phyloP scores from a whole-genome alignment of 2,113 vertebrate genomes.

The Ursus arctos region DNA sequence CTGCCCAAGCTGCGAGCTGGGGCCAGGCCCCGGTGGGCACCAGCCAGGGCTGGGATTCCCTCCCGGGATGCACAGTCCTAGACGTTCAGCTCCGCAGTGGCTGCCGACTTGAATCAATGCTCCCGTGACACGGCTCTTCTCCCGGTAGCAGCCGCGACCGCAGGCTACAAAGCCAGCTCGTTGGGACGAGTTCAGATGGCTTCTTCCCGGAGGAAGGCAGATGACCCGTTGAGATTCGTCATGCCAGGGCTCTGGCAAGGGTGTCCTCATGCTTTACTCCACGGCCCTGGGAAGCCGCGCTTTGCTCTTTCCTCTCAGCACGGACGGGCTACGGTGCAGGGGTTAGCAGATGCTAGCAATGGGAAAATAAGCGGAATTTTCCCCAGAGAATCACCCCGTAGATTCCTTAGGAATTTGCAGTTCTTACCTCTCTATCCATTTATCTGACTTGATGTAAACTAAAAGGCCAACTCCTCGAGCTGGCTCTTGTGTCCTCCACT shows the following conservation, averaged over 20 bases:
- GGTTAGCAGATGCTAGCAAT: not conserved
- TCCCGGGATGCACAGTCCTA: accelerated
- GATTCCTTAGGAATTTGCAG: not conserved
- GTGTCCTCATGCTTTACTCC: not conserved
- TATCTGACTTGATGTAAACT: accelerated
- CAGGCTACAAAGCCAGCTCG: not conserved
- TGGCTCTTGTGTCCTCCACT: accelerated
- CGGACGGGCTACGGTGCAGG: accelerated
- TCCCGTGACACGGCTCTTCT: not conserved
- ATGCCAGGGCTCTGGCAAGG: not conserved
- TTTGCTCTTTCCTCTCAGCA: not conserved
- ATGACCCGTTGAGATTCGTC: accelerated
- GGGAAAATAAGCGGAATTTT: not conserved
- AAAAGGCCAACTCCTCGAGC: accelerated
- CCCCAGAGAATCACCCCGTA: not conserved
- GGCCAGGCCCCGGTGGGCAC: accelerated
- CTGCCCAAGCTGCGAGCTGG: not conserved
- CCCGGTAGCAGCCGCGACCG: accelerated
- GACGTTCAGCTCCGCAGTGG: accelerated
- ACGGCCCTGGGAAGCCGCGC: accelerated
- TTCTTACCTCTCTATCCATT: not conserved
- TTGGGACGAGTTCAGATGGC: not conserved
- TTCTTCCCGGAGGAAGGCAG: not conserved
- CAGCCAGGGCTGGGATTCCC: not conserved
- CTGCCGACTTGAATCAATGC: not conserved